Base-by-base conservation (phyloP, 2,113 vertebrate species). In the Sardina pilchardus region DNA sequence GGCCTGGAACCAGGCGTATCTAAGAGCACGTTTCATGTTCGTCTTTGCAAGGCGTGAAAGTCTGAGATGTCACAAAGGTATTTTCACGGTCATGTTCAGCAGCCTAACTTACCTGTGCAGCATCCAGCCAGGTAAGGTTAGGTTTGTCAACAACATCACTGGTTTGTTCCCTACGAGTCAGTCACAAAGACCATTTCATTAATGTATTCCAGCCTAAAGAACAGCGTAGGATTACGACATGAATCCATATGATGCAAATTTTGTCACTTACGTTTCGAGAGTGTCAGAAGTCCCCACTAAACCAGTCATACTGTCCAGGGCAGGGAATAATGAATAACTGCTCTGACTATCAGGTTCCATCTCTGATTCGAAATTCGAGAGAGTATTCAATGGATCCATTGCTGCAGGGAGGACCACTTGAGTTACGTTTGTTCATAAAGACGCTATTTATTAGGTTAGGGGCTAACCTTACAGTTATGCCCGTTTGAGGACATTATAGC, bases 81-180 rank as follows among this genome's bases (percentile, higher is more conserved):
- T 78, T 67, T 36, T 24, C 45, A 17, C 10, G 45, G 0, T 17
- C 36, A 85, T 6, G 0, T 71, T 82, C 88, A 80, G 42, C 39
- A 42, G 39, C 39, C 39, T 47, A 26, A 3, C 7, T 42, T 88
- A 96, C 96, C 95, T 96, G 96, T 48, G 96, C 95, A 86, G 96
- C 96, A 90, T 96, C 95, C 0, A 96, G 94, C 96, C 96, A 96
- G 0, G 95, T 96, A 26, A 96, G 95, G 83, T 96, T 96, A 6
- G 95, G 95, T 85, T 96, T 96, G 88, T 96, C 96, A 43, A 91
- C 84, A 19, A 96, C 93, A 89, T 96, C 96, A 88, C 85, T 94
- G 1, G 93, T 82, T 39, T 92, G 91, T 89, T 96, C 95, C 30
- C 95, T 96, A 83, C 10, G 89, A 88, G 85, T 0, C 88, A 71